Evolutionary conservation across 2,113 vertebrate genomes (phyloP).

Genomic region (Macrotis lagotis): DNA sequence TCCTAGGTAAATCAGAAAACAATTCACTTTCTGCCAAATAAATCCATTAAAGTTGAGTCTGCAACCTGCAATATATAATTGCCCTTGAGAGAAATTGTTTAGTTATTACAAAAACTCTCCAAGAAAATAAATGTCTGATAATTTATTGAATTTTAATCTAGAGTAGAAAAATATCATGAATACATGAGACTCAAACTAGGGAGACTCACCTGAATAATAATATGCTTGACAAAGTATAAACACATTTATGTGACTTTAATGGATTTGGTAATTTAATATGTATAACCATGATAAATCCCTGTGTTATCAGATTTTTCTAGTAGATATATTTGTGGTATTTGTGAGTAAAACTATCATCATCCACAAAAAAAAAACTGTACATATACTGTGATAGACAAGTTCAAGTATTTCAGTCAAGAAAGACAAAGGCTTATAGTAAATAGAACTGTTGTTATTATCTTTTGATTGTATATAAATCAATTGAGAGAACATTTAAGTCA

Average conservation of each 20-base stretch:
- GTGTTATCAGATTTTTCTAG: not conserved
- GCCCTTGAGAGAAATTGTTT: slow-evolving; percentile 26
- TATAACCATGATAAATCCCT: not conserved
- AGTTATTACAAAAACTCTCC: slow-evolving; percentile 47
- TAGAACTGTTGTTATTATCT: not conserved
- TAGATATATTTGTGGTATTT: not conserved
- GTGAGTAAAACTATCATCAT: not conserved
- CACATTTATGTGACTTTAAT: not conserved
- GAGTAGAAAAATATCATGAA: slow-evolving; percentile 37
- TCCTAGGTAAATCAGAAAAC: not conserved
- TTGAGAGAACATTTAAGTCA: not conserved
- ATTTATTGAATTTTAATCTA: slow-evolving; percentile 48
- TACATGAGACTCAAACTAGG: slow-evolving; percentile 2
- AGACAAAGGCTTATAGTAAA: not conserved
- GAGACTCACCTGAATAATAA: slow-evolving; percentile 22
- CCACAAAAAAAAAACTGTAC: not conserved
- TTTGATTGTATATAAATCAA: not conserved
- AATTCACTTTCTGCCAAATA: not conserved
- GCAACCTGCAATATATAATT: not conserved
- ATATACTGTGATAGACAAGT: not conserved
- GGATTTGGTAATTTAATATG: not conserved
- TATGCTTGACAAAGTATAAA: slow-evolving; percentile 2
- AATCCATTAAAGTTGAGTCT: not conserved
- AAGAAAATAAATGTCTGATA: slow-evolving; percentile 43
- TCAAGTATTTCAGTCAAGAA: not conserved